A percentile compares a stretch with the other conserved stretches of the same genome.
Evolutionary conservation across 2,888 invertebrate genomes (phyloP).

Genomic region (Troilus luridus): DNA sequence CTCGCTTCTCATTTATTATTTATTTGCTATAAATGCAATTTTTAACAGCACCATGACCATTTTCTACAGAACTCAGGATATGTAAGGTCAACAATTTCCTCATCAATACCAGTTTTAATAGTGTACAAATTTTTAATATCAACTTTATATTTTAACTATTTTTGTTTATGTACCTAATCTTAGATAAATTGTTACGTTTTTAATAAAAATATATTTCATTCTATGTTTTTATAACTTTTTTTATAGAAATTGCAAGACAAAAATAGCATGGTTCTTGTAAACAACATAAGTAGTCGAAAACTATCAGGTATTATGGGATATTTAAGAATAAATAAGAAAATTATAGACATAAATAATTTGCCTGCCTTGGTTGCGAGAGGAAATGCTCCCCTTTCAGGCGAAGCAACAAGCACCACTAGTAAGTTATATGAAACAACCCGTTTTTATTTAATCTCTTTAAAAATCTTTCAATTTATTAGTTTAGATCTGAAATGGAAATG

Average conservation of each 20-base stretch:
- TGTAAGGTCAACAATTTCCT: no score
- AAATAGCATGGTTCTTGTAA: background rate
- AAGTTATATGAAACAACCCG: background rate
- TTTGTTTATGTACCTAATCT: background rate
- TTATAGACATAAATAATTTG: slow-evolving; percentile 56
- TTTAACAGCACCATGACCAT: no score
- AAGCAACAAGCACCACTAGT: slow-evolving; percentile 59
- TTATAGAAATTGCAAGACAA: background rate
- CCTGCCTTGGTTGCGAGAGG: slow-evolving; percentile 41
- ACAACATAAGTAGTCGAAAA: background rate
- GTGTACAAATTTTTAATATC: background rate
- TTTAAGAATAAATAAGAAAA: slow-evolving; percentile 57
- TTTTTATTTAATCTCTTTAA: no score
- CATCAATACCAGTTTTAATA: no score
- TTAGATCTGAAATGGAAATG: no score
- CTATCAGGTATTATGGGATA: slow-evolving; percentile 59
- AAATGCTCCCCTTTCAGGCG: slow-evolving; percentile 52
- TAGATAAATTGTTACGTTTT: background rate
- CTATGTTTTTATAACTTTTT: background rate
- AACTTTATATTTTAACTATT: background rate
- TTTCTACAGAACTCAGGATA: no score
- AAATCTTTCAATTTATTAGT: no score
- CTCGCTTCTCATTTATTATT: no score
- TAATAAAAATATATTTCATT: background rate
- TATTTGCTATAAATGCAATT: no score